Evolutionary conservation across 2,888 invertebrate species (phyloP), one percentile per base, ranked within the genome.

Genomic region (Meiosimyza decipiens): DNA sequence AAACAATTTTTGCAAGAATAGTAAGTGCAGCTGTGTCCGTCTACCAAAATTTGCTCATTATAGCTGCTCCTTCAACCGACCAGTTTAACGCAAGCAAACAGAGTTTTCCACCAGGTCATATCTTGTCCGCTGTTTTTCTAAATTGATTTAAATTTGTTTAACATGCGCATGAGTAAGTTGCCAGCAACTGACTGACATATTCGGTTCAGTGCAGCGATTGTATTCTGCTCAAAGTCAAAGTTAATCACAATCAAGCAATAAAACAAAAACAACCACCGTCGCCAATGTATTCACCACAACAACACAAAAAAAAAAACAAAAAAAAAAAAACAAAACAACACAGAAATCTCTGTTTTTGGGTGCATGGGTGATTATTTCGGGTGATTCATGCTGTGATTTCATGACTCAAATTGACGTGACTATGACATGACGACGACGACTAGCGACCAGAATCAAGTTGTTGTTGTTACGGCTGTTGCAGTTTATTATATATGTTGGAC

Each of bases 351-450:
- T 59, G 51, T 59, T 73, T 71, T 54, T 50, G 64, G 59, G 65
- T 67, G 18, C 22, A 28, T 69, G 74, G 57, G 50, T 70, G 63
- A 67, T 73, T 74, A 74, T 74, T 75, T 73, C 76, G 73, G 77
- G 78, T 83, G 83, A 83, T 80, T 83, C 84, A 83, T 84, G 83
- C 82, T 82, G 82, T 79, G 83, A 82, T 82, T 82, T 82, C 81
- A 81, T 82, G 81, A 76, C 75, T 79, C 77, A 79, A 80, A 82
- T 82, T 84, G 84, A 83, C 83, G 81, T 83, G 82, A 80, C 82
- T 83, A 80, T 82, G 81, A 82, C 82, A 82, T 82, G 82, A 80
- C 82, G 82, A 40, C 59, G 49, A 52, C 40, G 63, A 70, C 9
- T 40, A 40, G 40, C 40, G 40, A 7, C 40, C 40, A 40, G 40